Conservation (phyloP, 2,113 vertebrate genomes). For the Laticauda laticaudata region DNA sequence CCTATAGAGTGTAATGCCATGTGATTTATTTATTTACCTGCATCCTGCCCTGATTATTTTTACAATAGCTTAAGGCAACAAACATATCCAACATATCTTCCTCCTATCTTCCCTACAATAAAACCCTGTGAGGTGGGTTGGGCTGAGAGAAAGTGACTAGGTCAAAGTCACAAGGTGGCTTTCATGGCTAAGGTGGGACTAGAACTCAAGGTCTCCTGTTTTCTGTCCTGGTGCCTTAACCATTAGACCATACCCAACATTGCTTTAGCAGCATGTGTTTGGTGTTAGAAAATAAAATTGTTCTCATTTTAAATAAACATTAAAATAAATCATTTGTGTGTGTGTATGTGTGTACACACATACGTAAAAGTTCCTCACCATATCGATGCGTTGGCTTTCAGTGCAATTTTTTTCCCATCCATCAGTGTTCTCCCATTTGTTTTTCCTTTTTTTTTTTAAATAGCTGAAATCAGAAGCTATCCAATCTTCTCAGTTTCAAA, state of each 20-base stretch:
- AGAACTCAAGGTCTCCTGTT: neutral
- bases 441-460: slow-evolving; percentile 10
- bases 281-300: neutral
- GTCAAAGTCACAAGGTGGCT: neutral
- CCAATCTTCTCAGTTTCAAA: slow-evolving; percentile 84
- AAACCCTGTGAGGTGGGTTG: neutral
- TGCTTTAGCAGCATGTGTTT: neutral
- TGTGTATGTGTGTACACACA: neutral
- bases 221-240: neutral
- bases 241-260: neutral
- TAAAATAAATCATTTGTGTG: neutral
- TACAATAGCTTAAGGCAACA: neutral
- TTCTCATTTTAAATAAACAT: neutral
- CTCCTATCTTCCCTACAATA: neutral
- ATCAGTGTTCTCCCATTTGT: neutral
- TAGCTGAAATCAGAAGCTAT: slow-evolving; percentile 84
- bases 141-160: neutral
- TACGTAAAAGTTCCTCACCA: neutral
- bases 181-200: neutral
- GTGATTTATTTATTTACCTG: neutral
- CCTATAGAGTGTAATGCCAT: neutral
- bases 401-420: neutral
- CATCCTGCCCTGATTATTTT: neutral
- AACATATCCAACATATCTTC: neutral
- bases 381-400: neutral